Conservation (phyloP, 2,113 vertebrate genomes). For the Anguilla rostrata region DNA sequence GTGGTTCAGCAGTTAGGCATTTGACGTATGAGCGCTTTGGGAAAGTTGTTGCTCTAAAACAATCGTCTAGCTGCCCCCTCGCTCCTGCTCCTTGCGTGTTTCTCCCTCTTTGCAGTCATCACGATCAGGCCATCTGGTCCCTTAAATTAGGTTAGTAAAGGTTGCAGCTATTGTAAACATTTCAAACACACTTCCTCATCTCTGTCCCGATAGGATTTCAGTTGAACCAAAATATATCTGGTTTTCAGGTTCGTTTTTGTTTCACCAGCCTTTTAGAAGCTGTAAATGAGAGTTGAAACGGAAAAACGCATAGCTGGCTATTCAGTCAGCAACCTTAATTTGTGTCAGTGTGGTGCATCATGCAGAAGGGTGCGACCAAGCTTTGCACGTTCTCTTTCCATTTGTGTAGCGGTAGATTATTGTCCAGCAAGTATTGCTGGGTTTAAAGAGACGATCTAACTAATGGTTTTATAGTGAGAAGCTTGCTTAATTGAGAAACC, state of each 20-base stretch:
- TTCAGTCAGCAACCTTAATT: conserved; percentile 27
- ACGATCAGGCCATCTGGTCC: conserved; percentile 24
- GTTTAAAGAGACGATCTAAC: conserved; percentile 3
- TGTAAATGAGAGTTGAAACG: conserved; percentile 10
- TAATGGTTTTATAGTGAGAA: neutral
- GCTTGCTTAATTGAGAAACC: neutral
- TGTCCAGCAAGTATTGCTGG: conserved; percentile 16
- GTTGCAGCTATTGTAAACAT: conserved; percentile 21
- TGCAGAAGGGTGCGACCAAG: conserved; percentile 20
- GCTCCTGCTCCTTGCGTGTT: conserved; percentile 40
- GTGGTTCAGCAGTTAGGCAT: conserved; percentile 27
- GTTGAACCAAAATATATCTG: neutral
- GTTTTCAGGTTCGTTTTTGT: neutral
- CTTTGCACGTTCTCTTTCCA: neutral
- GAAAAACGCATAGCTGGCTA: conserved; percentile 40
- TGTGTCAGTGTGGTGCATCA: conserved; percentile 22
- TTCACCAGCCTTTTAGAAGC: conserved; percentile 7
- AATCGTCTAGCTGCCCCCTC: conserved; percentile 63
- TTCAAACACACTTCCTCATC: neutral
- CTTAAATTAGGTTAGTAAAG: conserved; percentile 4
- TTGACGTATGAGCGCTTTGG: conserved; percentile 32
- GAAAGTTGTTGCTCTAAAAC: conserved; percentile 68
- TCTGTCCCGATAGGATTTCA: neutral
- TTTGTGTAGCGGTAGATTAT: neutral
- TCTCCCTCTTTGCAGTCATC: conserved; percentile 38